Evolutionary conservation across 2,113 vertebrate genomes (phyloP), one percentile per base, ranked within the genome.

Genomic region (Acrocephalus kingi): DNA sequence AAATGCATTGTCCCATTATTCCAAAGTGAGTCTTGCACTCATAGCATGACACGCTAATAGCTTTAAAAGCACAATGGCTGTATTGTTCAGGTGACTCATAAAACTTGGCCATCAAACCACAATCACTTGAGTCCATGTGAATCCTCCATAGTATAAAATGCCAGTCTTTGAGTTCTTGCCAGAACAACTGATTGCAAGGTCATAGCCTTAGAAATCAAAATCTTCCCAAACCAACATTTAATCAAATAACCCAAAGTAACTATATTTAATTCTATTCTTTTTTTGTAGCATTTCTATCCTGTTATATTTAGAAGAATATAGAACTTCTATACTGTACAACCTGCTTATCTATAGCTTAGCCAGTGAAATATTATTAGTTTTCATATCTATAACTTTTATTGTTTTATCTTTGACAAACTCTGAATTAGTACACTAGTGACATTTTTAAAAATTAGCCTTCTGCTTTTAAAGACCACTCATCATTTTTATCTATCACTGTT

Each of bases 361-460:
- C 89, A 61, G 55, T 96, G 80, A 97, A 98, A 97, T 97, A 97
- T 96, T 96, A 95, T 96, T 98, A 94, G 94, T 97, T 97, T 98
- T 97, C 96, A 89, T 62, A 86, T 96, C 91, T 97, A 63, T 98
- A 97, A 96, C 80, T 97, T 97, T 97, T 97, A 96, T 95, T 98
- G 92, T 94, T 97, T 98, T 97, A 97, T 98, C 96, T 98, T 96
- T 98, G 97, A 97, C 95, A 97, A 98, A 95, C 95, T 97, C 97
- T 97, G 96, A 97, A 97, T 96, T 95, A 97, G 96, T 97, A 96
- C 89, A 93, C 86, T 94, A 87, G 94, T 98, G 98, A 97, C 97
- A 98, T 98, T 98, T 98, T 96, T 56, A 97, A 98, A 98, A 98
- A 98, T 97, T 98, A 97, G 93, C 89, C 93, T 96, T 94, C 94